Base-by-base conservation (phyloP, 2,797 vertebrate genomes). In the Diplodus sargus region DNA sequence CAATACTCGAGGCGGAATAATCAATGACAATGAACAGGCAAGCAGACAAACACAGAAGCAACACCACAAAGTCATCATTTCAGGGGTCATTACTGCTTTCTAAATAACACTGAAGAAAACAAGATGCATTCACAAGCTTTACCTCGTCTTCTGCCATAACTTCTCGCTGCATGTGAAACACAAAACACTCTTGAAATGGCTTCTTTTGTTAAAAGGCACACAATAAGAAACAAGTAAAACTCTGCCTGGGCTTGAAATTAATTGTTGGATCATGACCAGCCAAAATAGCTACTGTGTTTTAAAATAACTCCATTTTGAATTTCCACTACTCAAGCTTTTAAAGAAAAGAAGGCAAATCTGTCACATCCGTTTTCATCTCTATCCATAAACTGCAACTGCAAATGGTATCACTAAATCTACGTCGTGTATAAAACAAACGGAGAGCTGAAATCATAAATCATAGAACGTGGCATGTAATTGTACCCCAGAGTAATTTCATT, bases 81-180 rank as follows among this genome's bases (percentile, higher is more conserved):
- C 43, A 85, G 71, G 58, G 20, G 28, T 48, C 56, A 78, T 72
- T 68, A 51, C 67, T 25, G 66, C 74, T 66, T 72, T 84, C 57
- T 74, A 85, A 67, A 81, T 22, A 72, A 79, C 60, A 83, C 1
- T 18, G 54, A 61, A 61, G 28, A 64, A 73, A 78, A 75, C n/a
- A 84, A 80, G 54, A 91, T 74, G 86, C 61, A 83, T 66, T 85
- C 69, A 88, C 51, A 85, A 81, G 82, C 61, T 89, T 99, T 99
- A 99, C 98, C 98, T 99, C 98, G 96, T 96, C 98, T 97, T 95
- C 98, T 97, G 95, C 98, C 98, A 96, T 98, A 99, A 96, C 97
- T 99, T 97, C 98, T 99, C 88, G 98, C 98, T 99, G 98, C 97
- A 95, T 98, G 96, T 96, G 95, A 98, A 97, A 97, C 95, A 97